phyloP scores from a whole-genome alignment of 1,140 invertebrate genomes.

The Phocides pigmalion region DNA sequence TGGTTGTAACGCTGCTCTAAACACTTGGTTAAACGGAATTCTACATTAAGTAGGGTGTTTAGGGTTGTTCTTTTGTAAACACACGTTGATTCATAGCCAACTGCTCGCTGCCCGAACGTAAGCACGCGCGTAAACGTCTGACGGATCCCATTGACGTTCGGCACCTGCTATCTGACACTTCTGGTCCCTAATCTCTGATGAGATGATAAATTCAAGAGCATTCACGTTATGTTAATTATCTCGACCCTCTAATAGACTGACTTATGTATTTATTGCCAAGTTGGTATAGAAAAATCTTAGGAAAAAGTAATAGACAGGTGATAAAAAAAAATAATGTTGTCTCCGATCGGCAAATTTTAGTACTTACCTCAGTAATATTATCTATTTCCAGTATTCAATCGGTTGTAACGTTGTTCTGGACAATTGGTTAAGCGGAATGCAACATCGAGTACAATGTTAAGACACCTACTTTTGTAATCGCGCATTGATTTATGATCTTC shows the following conservation, averaged over 20 bases:
- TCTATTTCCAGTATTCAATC: no score
- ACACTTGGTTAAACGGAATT: constrained; percentile 31
- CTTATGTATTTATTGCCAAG: no score
- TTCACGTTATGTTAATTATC: constrained; percentile 25
- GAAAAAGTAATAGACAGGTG: no score
- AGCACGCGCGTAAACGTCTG: constrained; percentile 46
- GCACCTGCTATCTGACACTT: constrained; percentile 53
- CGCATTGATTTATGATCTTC: constrained; percentile 57
- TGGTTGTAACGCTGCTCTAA: background rate
- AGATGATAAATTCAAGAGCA: constrained; percentile 44
- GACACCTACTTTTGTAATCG: constrained; percentile 53
- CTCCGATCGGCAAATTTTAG: no score
- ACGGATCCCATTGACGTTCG: constrained; percentile 56
- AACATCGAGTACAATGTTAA: constrained; percentile 48
- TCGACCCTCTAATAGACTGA: no score
- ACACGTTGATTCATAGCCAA: constrained; percentile 57
- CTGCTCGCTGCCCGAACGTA: constrained; percentile 54
- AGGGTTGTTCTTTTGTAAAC: constrained; percentile 52
- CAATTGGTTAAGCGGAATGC: constrained; percentile 30
- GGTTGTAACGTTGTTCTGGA: background rate
- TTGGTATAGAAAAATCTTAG: no score
- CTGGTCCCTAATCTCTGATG: constrained; percentile 52
- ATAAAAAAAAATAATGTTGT: no score
- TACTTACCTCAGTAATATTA: no score
- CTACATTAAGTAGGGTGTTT: constrained; percentile 48